Percentiles rank a stretch among this genome's conserved stretches.
Evolutionary conservation across 2,888 invertebrate genomes (phyloP).

Genomic region (Tetanocera ferruginea): DNA sequence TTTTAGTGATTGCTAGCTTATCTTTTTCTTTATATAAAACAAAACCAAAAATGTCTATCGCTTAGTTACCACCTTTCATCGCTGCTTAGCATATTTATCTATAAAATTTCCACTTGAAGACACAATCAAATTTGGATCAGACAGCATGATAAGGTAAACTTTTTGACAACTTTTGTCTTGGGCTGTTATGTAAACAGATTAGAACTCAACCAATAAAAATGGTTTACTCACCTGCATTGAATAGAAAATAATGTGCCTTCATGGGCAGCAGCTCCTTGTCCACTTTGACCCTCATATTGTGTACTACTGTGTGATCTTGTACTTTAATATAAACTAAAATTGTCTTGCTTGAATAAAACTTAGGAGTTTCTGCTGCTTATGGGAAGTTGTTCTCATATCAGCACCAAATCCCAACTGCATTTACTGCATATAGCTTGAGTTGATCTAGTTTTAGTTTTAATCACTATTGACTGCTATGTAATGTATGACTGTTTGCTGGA

Average conservation of each 20-base stretch:
- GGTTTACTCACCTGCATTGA: constrained; percentile 81
- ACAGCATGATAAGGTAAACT: too few relatives aligned
- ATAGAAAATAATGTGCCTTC: constrained; percentile 90
- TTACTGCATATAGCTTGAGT: neutral
- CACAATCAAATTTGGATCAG: too few relatives aligned
- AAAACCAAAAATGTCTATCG: too few relatives aligned
- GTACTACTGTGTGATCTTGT: neutral
- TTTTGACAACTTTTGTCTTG: too few relatives aligned
- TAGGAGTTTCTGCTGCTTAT: neutral
- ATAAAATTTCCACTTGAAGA: too few relatives aligned
- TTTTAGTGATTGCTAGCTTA: too few relatives aligned
- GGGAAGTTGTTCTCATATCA: neutral
- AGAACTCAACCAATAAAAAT: too few relatives aligned
- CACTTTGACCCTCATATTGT: constrained; percentile 62
- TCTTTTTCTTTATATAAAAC: too few relatives aligned
- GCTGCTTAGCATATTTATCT: too few relatives aligned
- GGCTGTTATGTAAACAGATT: too few relatives aligned
- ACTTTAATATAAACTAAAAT: neutral
- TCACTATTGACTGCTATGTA: neutral
- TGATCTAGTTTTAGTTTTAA: neutral
- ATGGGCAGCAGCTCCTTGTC: constrained; percentile 85
- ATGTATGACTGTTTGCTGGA: neutral
- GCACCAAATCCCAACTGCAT: neutral
- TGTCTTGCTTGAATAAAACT: neutral
- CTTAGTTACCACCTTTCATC: too few relatives aligned